Conservation (phyloP, 2,113 vertebrate species). For the Corapipo altera region DNA sequence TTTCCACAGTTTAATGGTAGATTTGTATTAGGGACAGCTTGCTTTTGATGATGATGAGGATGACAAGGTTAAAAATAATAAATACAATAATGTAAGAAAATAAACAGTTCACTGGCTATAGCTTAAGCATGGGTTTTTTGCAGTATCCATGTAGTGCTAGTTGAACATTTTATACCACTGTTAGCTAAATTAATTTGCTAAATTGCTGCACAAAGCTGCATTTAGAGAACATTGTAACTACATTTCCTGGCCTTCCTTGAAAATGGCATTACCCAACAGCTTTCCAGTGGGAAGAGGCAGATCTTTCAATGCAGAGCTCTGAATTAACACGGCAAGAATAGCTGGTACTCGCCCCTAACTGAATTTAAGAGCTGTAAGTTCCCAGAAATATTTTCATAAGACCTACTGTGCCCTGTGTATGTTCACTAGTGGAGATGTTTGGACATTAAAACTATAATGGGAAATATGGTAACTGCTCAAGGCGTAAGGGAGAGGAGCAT, state of each 20-base stretch:
- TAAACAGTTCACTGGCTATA: background rate
- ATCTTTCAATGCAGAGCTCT: background rate
- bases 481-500: background rate
- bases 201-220: background rate
- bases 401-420: background rate
- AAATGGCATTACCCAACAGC: background rate
- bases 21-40: background rate
- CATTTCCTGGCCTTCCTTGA: background rate
- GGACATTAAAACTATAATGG: background rate
- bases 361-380: background rate
- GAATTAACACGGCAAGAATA: background rate
- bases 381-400: background rate
- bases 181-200: background rate
- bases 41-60: background rate
- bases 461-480: background rate
- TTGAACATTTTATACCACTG: background rate
- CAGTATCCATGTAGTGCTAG: background rate
- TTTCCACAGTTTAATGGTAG: background rate
- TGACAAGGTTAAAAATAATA: background rate
- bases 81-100: background rate
- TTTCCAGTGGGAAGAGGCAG: background rate
- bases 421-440: background rate
- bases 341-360: background rate
- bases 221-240: background rate
- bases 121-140: background rate